Base-by-base conservation (phyloP, 2,113 vertebrate genomes). In the Phycodurus eques region DNA sequence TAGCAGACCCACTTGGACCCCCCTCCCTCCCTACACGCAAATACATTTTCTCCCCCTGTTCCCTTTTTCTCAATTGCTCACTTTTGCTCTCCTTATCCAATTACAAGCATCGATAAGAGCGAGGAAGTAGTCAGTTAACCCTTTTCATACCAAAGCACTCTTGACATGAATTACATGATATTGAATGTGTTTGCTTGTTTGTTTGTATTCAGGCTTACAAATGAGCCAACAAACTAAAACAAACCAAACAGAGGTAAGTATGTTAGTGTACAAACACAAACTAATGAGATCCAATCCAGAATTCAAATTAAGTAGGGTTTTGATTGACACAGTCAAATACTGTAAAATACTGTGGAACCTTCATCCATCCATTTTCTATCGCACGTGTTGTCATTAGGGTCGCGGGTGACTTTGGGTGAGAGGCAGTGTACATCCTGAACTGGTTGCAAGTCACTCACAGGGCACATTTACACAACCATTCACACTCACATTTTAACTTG, bases 1-100 rank as follows among this genome's bases (percentile, higher is more conserved):
- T 92, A 91, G 90, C 88, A 88, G 83, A 85, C 85, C 88, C 86
- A 90, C 91, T 92, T 89, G 89, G 88, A 31, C 14, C 63, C 44
- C 22, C n/a, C 43, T 31, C 43, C 13, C 8, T 46, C 89, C 88
- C 83, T 84, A 85, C 82, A 87, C 85, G 82, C 84, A 90, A 92
- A 92, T 92, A 85, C 85, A 92, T 92, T 92, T 90, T 89, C 85
- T 85, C 80, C 47, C 77, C 74, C 75, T 74, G 13, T 53, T 67
- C 27, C 80, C 81, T 70, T 80, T 56, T 61, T 75, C 72, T 83
- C 77, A 83, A 83, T 87, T 78, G 80, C 83, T 84, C 85, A 83
- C 83, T 87, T 87, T 87, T 73, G 81, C 78, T 88, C 87, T 83
- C 83, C 90, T 87, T 85, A 90, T 92, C 84, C 79, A 78, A 88